Percentiles rank a stretch among this genome's conserved stretches.
Evolutionary conservation across 2,888 invertebrate genomes (phyloP).

Genomic region (Drosophila macrothrix): DNA sequence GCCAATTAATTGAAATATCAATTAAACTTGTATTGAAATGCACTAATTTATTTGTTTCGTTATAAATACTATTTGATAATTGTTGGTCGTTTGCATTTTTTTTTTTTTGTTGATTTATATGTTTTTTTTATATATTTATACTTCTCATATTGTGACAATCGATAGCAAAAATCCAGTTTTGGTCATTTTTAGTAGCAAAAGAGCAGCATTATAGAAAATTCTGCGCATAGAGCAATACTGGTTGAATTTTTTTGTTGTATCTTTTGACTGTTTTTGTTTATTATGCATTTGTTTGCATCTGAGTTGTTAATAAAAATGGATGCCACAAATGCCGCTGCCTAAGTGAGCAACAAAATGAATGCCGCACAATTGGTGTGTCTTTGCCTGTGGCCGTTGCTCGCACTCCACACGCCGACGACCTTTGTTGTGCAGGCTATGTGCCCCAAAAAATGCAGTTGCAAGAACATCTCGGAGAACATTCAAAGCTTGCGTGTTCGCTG

Average conservation of each 20-base stretch:
- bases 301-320: slow-evolving; percentile 64
- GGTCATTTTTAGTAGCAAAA: slow-evolving; percentile 39
- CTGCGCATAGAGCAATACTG: slow-evolving; percentile 58
- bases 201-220: slow-evolving; percentile 43
- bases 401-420: slow-evolving; percentile 35
- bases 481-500: slow-evolving; percentile 82
- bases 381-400: slow-evolving; percentile 40
- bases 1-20: neutral
- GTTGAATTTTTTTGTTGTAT: slow-evolving; percentile 65
- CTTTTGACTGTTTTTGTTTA: slow-evolving; percentile 69
- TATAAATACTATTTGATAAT: no score
- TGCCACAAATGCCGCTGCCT: slow-evolving; percentile 39
- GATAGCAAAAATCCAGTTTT: neutral
- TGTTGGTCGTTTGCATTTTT: neutral
- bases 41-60: accelerated
- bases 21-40: neutral
- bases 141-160: neutral
- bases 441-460: slow-evolving; percentile 82
- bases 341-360: slow-evolving; percentile 48
- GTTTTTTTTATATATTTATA: neutral
- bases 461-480: slow-evolving; percentile 76
- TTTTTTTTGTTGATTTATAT: neutral
- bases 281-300: slow-evolving; percentile 57
- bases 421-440: slow-evolving; percentile 66
- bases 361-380: slow-evolving; percentile 45